Base-by-base conservation (phyloP, 2,888 invertebrate genomes). In the Cyrtodaria siliqua region DNA sequence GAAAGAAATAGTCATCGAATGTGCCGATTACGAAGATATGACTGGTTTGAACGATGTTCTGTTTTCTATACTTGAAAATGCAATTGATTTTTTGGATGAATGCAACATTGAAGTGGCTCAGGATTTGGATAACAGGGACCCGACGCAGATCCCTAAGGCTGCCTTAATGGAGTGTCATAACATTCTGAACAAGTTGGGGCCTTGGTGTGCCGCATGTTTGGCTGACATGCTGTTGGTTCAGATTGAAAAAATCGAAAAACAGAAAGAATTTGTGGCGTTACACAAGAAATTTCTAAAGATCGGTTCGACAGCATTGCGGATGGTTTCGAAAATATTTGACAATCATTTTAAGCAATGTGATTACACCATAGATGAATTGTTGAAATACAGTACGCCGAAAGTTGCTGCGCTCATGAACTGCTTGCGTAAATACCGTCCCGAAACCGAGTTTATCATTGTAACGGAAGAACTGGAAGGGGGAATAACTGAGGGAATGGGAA, bases 341-440 rank as follows among this genome's bases (percentile, higher is more conserved):
- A 75, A 86, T 4, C 80, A 87, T 50, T 92, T 90, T 68, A 89
- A 89, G 40, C 86, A 87, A 16, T 71, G 74, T 61, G 85, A 88
- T 29, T 89, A 91, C 79, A 83, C 85, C 57, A 83, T 95, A 91
- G 96, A 96, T 61, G 95, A 95, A 89, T 95, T 98, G 29, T 94
- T 95, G 61, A 92, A 94, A 1, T 97, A 96, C 92, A 96, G 96
- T 0, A 96, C 96, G 0, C 96, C 97, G 0, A 97, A 98, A 94
- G 95, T 98, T 24, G 91, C 95, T 60, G 94, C 96, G 77, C 94
- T 98, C 60, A 94, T 98, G 2, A 95, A 97, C 87, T 95, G 97
- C 44, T 93, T 99, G 18, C 95, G 96, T 81, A 95, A 96, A 79
- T 98, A 94, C 86, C 94, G 94, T 89, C 93, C 94, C 79, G 86